Base-by-base conservation (phyloP, 2,113 vertebrate genomes). In the Coptodon rendalli region DNA sequence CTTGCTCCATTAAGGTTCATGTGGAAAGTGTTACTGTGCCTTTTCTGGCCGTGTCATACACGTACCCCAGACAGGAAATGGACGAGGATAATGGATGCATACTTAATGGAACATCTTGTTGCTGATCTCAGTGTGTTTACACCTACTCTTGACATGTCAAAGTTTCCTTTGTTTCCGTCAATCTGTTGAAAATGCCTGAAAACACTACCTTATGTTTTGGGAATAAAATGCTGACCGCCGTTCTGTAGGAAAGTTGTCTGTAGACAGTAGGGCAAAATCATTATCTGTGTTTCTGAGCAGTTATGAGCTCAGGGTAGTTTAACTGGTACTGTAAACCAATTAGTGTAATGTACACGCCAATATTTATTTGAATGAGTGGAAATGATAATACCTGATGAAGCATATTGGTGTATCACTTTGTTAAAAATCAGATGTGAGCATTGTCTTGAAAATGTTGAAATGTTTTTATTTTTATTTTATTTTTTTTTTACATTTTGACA, bases 401-500 rank as follows among this genome's bases (percentile, higher is more conserved):
- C 27, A 9, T 80, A 45, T 38, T 38, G 57, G 22, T 40, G 45
- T 6, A 17, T 78, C 50, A 29, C 12, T 38, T 80, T 17, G 34
- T 83, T 61, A 7, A 9, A 29, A 80, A 81, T 83, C 43, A 66
- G 29, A 57, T 31, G 22, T 76, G 63, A 78, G 40, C 31, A 6
- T 52, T 86, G 63, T 95, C 86, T 94, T 95, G 92, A 95, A 97
- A 96, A 96, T 90, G 81, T 68, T 68, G 61, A 66, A 38, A 66
- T 66, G 61, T 38, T 78, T 31, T 50, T 12, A 50, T 78, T 85
- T 89, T 66, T 2, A 1, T 87, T 96, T n/a, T n/a, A n/a, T n/a
- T 96, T 82, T 5, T n/a, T 91, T 97, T 96, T 96, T 61, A 34
- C 57, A 96, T 97, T 95, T 90, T 80, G 78, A 94, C 91, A 95